Evolutionary conservation across 2,797 vertebrate genomes (phyloP).

Genomic region (Crenuchus spilurus): DNA sequence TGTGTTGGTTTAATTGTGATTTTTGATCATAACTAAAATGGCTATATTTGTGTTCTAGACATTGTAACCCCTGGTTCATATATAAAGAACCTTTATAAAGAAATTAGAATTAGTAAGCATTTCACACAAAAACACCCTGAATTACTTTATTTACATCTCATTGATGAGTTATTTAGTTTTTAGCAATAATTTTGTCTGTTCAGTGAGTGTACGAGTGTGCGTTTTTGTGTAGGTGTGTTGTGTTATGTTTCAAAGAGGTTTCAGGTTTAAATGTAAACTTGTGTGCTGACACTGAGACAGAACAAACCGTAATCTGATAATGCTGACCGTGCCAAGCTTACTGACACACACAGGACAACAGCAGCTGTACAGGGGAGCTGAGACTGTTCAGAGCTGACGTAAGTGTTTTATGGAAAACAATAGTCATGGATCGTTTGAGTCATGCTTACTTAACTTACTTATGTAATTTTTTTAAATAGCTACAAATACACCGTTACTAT

Average conservation of each 20-base stretch:
- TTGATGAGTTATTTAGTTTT: too few relatives aligned
- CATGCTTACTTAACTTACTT: constrained; percentile 8
- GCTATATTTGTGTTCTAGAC: too few relatives aligned
- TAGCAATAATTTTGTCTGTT: neutral
- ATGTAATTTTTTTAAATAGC: neutral
- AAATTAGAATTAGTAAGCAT: too few relatives aligned
- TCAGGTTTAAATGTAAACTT: constrained; percentile 69
- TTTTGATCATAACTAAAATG: too few relatives aligned
- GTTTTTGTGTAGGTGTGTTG: constrained; percentile 40
- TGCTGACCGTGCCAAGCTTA: constrained; percentile 32
- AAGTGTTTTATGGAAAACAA: neutral
- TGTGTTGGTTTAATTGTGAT: too few relatives aligned
- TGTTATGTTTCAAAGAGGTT: constrained; percentile 69
- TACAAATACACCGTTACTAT: neutral
- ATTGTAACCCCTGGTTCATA: too few relatives aligned
- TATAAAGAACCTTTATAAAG: too few relatives aligned
- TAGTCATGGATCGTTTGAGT: constrained; percentile 13
- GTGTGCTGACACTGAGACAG: constrained; percentile 58
- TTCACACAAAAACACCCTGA: too few relatives aligned
- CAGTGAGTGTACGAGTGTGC: neutral
- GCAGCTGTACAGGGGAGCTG: neutral
- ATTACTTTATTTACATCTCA: too few relatives aligned
- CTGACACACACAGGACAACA: neutral
- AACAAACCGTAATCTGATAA: constrained; percentile 55
- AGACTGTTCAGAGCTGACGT: neutral